phyloP scores from a whole-genome alignment of 2,888 invertebrate genomes.

The Meandrusa payeni region DNA sequence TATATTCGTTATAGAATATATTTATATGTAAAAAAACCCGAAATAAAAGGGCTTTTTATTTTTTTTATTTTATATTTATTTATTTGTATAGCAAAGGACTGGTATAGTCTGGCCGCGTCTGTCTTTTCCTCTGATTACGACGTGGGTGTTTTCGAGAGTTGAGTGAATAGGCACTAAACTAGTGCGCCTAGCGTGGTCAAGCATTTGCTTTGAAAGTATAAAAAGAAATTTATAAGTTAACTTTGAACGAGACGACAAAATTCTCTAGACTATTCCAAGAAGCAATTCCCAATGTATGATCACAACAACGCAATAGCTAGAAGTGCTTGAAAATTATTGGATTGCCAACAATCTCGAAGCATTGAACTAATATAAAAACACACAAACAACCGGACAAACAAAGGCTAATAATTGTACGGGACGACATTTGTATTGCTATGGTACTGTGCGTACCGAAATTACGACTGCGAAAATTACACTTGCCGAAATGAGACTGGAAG shows the following conservation, averaged over 20 bases:
- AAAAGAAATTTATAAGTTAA: too few species aligned
- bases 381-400: slow-evolving; percentile 12
- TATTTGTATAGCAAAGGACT: too few species aligned
- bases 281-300: slow-evolving; percentile 2
- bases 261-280: slow-evolving; percentile 4
- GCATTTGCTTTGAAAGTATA: too few species aligned
- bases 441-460: background rate
- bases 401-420: slow-evolving; percentile 14
- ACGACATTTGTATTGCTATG: slow-evolving; percentile 13
- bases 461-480: slow-evolving; percentile 9
- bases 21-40: too few species aligned
- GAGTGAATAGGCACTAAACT: too few species aligned
- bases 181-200: too few species aligned
- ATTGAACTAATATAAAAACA: slow-evolving; percentile 8
- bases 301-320: slow-evolving; percentile 4
- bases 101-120: too few species aligned
- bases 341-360: slow-evolving; percentile 5
- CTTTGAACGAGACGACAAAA: background rate
- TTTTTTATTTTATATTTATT: too few species aligned
- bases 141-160: too few species aligned
- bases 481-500: background rate
- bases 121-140: too few species aligned
- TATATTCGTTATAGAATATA: too few species aligned
- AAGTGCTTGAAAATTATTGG: slow-evolving; percentile 18
- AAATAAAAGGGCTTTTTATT: too few species aligned